These are phyloP conservation scores for Eledona agricola DNA, from an alignment of 2,888 invertebrate genomes.

Conservation along the genomic window DNA sequence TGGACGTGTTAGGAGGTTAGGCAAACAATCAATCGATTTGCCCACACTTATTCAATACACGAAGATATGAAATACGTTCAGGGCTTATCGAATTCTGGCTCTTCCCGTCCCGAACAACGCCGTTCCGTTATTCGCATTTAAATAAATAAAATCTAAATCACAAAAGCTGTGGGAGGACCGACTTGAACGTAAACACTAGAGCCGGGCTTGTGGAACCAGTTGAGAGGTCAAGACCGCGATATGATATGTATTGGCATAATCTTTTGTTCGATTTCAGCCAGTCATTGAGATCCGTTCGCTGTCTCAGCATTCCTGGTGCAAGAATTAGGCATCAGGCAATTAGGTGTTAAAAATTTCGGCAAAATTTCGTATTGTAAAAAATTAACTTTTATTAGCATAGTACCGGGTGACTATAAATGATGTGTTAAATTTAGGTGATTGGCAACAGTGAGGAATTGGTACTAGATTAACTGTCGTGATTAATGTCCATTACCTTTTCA, in stretches of 20 bases:
- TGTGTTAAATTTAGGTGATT: too few species aligned
- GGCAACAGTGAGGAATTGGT: too few species aligned
- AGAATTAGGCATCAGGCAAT: background rate
- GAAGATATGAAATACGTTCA: slow-evolving; percentile 31
- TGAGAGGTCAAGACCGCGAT: slow-evolving; percentile 9
- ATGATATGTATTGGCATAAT: slow-evolving; percentile 6
- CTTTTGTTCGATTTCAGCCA: slow-evolving; percentile 10
- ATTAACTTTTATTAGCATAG: too few species aligned
- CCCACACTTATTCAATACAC: slow-evolving; percentile 30
- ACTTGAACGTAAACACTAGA: background rate
- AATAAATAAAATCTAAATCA: too few species aligned
- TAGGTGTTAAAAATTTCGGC: slow-evolving; percentile 1
- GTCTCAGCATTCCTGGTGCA: slow-evolving; percentile 5
- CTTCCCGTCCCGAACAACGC: too few species aligned
- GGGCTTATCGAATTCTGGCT: slow-evolving; percentile 30
- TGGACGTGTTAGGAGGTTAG: slow-evolving; percentile 24
- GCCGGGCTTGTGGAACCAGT: slow-evolving; percentile 6
- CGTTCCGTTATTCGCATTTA: too few species aligned
- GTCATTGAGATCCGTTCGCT: slow-evolving; percentile 16
- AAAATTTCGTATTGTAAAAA: slow-evolving; percentile 1
- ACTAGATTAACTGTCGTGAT: too few species aligned
- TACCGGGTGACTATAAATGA: too few species aligned
- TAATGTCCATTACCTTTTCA: too few species aligned
- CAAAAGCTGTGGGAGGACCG: too few species aligned
- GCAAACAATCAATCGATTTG: slow-evolving; percentile 24